A percentile compares a stretch with the other conserved stretches of the same genome.
Evolutionary conservation across 2,113 vertebrate genomes (phyloP).

Genomic region (Amphilophus citrinellus): DNA sequence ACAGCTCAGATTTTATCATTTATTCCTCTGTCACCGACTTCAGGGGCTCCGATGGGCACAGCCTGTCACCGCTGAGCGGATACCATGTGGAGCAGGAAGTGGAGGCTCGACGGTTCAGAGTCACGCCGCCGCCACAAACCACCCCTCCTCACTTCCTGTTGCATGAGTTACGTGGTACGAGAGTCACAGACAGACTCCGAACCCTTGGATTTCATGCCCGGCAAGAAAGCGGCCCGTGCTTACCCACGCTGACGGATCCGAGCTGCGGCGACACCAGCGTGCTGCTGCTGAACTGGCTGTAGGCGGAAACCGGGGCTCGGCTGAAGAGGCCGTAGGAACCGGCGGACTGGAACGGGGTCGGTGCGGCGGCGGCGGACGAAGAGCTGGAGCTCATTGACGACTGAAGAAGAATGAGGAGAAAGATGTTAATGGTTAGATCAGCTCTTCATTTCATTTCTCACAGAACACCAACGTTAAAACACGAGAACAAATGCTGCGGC

Average conservation of each 20-base stretch:
- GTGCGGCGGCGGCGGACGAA: conserved; percentile 64
- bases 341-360: conserved; percentile 90
- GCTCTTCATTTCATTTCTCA: background rate
- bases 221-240: conserved; percentile 32
- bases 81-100: conserved; percentile 7
- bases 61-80: background rate
- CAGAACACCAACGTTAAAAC: background rate
- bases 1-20: too few relatives aligned
- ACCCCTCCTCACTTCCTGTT: conserved; percentile 30
- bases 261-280: conserved; percentile 91
- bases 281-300: conserved; percentile 91
- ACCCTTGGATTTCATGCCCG: conserved; percentile 55
- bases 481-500: too few relatives aligned
- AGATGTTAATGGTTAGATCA: background rate
- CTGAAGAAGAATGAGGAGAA: conserved; percentile 42
- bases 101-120: background rate
- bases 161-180: conserved; percentile 42
- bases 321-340: conserved; percentile 91
- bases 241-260: conserved; percentile 90
- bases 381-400: conserved; percentile 90
- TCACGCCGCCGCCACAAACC: background rate
- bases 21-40: too few relatives aligned
- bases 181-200: conserved; percentile 32
- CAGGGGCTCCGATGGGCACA: too few relatives aligned
- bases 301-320: conserved; percentile 90